Conservation (phyloP, 2,888 invertebrate species). For the Microdon myrmicae region DNA sequence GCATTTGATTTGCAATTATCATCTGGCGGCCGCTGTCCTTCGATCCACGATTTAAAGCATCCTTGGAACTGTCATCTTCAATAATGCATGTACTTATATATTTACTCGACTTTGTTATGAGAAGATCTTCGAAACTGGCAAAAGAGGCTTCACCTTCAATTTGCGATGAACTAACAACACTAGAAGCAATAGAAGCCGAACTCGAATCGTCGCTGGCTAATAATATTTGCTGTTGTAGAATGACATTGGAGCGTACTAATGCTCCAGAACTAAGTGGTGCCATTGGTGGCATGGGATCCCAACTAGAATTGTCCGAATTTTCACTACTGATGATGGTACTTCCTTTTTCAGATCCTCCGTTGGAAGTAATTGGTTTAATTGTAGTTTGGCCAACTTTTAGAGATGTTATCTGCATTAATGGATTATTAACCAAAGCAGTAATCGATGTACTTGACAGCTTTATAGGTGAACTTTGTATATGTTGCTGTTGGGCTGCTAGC, state of each 20-base stretch:
- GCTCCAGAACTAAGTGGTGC: slow-evolving; percentile 63
- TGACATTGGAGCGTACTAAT: slow-evolving; percentile 36
- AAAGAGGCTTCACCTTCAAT: slow-evolving; percentile 72
- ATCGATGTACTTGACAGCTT: no score
- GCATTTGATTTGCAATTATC: slow-evolving; percentile 74
- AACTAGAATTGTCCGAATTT: slow-evolving; percentile 57
- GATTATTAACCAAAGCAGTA: no score
- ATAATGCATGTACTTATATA: slow-evolving; percentile 57
- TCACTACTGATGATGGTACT: no score
- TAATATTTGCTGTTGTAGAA: slow-evolving; percentile 33
- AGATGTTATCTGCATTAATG: no score
- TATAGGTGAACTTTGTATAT: no score
- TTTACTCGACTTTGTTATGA: slow-evolving; percentile 68
- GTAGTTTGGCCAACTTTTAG: no score
- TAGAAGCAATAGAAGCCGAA: slow-evolving; percentile 71
- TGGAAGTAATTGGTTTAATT: no score
- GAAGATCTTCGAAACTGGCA: slow-evolving; percentile 73
- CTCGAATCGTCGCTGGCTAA: slow-evolving; percentile 59
- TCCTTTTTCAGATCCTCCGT: no score
- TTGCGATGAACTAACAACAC: slow-evolving; percentile 66
- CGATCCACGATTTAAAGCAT: slow-evolving; percentile 57
- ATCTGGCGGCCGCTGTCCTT: slow-evolving; percentile 58
- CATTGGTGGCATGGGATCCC: slow-evolving; percentile 63
- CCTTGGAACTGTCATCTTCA: slow-evolving; percentile 71
- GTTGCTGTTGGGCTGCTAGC: no score